Evolutionary conservation across 2,888 invertebrate genomes (phyloP), one percentile per base, ranked within the genome.

Genomic region (Antitype chi): DNA sequence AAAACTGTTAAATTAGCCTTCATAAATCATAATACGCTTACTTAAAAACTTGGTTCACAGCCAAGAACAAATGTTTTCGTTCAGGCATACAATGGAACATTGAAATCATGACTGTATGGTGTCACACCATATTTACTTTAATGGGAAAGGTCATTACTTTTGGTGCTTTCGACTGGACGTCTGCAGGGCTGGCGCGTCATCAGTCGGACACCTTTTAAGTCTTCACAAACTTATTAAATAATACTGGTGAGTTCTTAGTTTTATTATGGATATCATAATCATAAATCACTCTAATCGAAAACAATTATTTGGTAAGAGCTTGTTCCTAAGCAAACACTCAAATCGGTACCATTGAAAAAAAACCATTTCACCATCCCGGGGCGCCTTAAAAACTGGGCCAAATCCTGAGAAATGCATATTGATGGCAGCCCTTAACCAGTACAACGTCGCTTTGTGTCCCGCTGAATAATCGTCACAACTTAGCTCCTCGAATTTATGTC

Each of bases 381-480:
- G 52, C 66, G 60, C 68, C 74, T 76, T 74, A 83, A 86, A 80
- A 89, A 84, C 80, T 80, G 74, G 76, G 73, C 77, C 79, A 87
- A 83, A 88, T 86, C 77, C 79, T 77, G 70, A 78, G 83, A 88
- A 88, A 85, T 81, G 83, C 84, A 87, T 87, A 87, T 84, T 84
- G 84, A 82, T 89, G 85, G 85, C 79, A 87, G 74, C 87, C 86
- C 87, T 85, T 73, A 84, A 78, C 85, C 85, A 74, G 87, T 85
- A 91, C 91, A 91, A 91, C 90, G 90, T 89, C 88, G 89, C 91
- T 90, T 92, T 92, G 91, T 91, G 86, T 86, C 90, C 91, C 89
- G 91, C 91, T 94, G 95, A 94, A 93, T 94, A 93, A 95, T 95
- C 92, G 93, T 91, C 91, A 89, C 91, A 92, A 93, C 91, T 94